phyloP scores from a whole-genome alignment of 2,113 vertebrate genomes.

The Nycticebus coucang region DNA sequence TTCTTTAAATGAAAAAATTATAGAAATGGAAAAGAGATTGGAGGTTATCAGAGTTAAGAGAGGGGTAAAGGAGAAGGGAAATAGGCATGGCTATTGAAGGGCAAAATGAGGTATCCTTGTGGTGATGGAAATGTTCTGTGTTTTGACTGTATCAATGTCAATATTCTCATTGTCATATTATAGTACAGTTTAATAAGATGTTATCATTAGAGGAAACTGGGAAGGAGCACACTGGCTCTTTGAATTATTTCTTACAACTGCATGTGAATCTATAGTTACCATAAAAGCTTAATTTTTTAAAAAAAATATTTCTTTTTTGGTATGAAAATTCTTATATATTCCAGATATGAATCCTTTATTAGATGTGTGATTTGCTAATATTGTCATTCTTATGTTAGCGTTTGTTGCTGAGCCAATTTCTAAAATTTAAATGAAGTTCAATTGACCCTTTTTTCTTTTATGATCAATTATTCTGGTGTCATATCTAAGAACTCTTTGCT shows the following conservation, averaged over 20 bases:
- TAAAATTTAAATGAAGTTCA: neutral
- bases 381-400: neutral
- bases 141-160: neutral
- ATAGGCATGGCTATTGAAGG: neutral
- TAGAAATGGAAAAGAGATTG: slow-evolving; percentile 16
- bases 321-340: neutral
- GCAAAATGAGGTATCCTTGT: neutral
- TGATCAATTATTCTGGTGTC: neutral
- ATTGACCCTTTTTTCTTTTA: neutral
- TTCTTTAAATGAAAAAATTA: slow-evolving; percentile 49
- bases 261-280: neutral
- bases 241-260: neutral
- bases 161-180: neutral
- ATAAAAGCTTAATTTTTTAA: no score
- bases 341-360: neutral
- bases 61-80: neutral
- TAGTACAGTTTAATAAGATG: neutral
- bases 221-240: neutral
- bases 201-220: neutral
- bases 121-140: neutral
- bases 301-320: neutral
- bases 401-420: neutral
- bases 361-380: neutral
- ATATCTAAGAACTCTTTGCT: neutral
- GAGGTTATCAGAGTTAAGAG: neutral